Percentiles rank a stretch among this genome's conserved stretches.
Evolutionary conservation across 2,888 invertebrate species (phyloP).

Genomic region (Apodemia duryi): DNA sequence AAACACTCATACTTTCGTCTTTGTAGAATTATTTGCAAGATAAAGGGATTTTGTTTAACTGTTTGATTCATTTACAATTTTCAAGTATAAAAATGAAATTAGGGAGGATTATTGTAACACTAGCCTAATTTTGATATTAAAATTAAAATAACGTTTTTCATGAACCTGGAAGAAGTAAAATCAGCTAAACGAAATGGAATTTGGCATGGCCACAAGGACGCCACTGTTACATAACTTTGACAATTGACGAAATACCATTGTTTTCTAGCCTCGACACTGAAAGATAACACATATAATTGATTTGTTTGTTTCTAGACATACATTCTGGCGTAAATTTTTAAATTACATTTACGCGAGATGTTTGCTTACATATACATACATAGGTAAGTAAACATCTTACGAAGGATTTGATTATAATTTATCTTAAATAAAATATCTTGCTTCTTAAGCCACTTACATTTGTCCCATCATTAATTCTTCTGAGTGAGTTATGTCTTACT

Average conservation of each 20-base stretch:
- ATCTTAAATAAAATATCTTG: too few relatives aligned
- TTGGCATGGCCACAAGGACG: conserved; percentile 59
- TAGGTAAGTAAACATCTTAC: too few relatives aligned
- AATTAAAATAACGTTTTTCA: conserved; percentile 22
- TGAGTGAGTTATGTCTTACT: too few relatives aligned
- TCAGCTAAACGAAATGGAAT: conserved; percentile 47
- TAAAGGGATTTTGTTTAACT: too few relatives aligned
- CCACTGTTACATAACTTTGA: conserved; percentile 39
- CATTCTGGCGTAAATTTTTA: background rate
- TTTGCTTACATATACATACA: too few relatives aligned
- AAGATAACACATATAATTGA: background rate
- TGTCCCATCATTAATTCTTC: too few relatives aligned
- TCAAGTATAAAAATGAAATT: too few relatives aligned
- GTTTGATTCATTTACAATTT: too few relatives aligned
- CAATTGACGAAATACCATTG: conserved; percentile 28
- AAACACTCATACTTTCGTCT: too few relatives aligned
- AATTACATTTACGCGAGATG: background rate
- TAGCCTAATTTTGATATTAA: background rate
- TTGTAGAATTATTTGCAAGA: too few relatives aligned
- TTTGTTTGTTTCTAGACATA: background rate
- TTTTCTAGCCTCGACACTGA: background rate
- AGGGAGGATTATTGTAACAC: background rate
- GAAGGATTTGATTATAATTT: too few relatives aligned
- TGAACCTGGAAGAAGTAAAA: conserved; percentile 18
- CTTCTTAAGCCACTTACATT: too few relatives aligned